Evolutionary conservation across 2,113 vertebrate genomes (phyloP).

Genomic region (Xiphias gladius): DNA sequence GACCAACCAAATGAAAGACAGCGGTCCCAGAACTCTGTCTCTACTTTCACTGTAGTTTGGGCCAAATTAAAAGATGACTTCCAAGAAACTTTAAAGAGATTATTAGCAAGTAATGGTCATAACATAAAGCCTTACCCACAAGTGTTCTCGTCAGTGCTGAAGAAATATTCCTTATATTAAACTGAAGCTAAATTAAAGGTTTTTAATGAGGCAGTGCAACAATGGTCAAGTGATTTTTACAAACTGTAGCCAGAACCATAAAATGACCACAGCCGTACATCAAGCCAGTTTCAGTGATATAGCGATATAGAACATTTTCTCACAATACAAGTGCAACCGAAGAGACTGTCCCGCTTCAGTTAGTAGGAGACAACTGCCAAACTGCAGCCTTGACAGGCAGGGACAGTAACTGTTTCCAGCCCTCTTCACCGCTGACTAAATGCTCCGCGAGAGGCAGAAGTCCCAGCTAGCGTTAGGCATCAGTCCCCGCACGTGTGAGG

Average conservation of each 20-base stretch:
- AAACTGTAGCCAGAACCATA: no score
- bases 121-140: no score
- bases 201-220: no score
- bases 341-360: background rate
- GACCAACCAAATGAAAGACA: background rate
- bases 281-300: no score
- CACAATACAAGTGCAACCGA: no score
- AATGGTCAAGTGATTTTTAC: no score
- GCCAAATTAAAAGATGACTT: background rate
- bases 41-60: background rate
- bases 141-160: background rate
- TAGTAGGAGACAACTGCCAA: background rate
- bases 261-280: no score
- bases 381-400: background rate
- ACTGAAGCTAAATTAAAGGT: no score
- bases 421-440: slow-evolving; percentile 4
- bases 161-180: background rate
- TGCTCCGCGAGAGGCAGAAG: background rate
- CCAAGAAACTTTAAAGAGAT: background rate
- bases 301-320: no score
- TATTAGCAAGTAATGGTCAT: background rate
- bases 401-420: background rate
- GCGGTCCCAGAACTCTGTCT: no score
- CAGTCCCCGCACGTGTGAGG: background rate
- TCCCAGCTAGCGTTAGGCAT: no score